Evolutionary conservation across 2,888 invertebrate species (phyloP).

Genomic region (Bombylius major): DNA sequence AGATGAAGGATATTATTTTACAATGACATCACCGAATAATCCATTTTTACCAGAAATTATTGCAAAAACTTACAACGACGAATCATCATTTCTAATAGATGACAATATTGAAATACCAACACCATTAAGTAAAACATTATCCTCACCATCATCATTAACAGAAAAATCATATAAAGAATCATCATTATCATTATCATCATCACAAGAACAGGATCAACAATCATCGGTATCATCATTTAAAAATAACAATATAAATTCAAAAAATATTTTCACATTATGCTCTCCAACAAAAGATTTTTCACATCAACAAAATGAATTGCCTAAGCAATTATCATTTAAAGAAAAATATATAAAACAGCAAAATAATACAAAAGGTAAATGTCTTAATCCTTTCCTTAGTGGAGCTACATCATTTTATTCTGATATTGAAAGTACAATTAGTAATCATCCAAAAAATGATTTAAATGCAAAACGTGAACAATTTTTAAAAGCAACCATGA

Average conservation of each 20-base stretch:
- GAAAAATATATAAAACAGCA: too few species aligned
- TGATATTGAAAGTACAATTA: too few species aligned
- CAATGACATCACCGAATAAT: conserved; percentile 33
- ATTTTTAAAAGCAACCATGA: conserved; percentile 59
- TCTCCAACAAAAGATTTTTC: background rate
- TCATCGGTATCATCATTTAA: background rate
- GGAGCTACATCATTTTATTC: too few species aligned
- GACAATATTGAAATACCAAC: background rate
- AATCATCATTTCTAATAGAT: background rate
- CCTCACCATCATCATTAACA: background rate
- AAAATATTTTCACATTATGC: background rate
- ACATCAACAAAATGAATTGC: background rate
- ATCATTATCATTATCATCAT: background rate
- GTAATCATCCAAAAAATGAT: conserved; percentile 20
- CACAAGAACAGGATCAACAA: background rate
- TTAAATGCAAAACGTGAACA: conserved; percentile 46
- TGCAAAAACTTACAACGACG: conserved; percentile 26
- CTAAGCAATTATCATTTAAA: background rate
- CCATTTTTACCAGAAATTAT: conserved; percentile 35
- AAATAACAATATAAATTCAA: background rate
- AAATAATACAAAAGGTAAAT: conserved; percentile 12
- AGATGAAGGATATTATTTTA: conserved; percentile 25
- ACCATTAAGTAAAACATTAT: background rate
- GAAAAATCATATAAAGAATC: background rate
- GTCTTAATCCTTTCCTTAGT: conserved; percentile 28